These are phyloP conservation scores for Anarsia innoxiella DNA, from an alignment of 2,888 invertebrate species.

Conservation along the genomic window DNA sequence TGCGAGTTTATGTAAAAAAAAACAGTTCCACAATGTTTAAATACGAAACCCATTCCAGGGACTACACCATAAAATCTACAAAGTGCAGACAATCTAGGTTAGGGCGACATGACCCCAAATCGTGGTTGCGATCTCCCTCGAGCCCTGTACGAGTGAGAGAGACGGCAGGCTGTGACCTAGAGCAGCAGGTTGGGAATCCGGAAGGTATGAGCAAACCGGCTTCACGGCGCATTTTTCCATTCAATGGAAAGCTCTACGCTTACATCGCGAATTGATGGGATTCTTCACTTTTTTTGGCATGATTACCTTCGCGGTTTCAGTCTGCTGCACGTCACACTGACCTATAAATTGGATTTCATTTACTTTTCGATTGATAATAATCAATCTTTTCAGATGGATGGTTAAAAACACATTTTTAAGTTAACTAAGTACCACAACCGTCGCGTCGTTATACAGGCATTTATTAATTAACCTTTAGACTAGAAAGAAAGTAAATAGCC, in stretches of 20 bases:
- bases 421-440: no score
- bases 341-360: no score
- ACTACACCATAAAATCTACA: constrained; percentile 44
- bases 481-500: no score
- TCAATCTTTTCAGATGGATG: no score
- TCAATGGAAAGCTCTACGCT: constrained; percentile 69
- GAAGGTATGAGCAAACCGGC: constrained; percentile 70
- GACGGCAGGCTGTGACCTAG: constrained; percentile 52
- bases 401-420: no score
- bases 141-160: constrained; percentile 44
- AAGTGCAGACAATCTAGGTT: constrained; percentile 64
- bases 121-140: constrained; percentile 50
- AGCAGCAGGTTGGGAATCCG: constrained; percentile 74
- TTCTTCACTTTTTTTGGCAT: constrained; percentile 34
- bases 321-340: neutral
- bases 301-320: constrained; percentile 21
- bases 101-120: constrained; percentile 72
- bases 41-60: constrained; percentile 15
- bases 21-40: constrained; percentile 7
- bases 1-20: constrained; percentile 1
- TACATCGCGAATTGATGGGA: constrained; percentile 40
- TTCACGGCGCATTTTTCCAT: constrained; percentile 69
- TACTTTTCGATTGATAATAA: no score
- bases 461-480: no score
- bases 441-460: no score